Percentiles rank a stretch among this genome's conserved stretches.
These are phyloP conservation scores for Rousettus leschenaultii DNA, from an alignment of 2,113 vertebrate species.

Conservation along the genomic window DNA sequence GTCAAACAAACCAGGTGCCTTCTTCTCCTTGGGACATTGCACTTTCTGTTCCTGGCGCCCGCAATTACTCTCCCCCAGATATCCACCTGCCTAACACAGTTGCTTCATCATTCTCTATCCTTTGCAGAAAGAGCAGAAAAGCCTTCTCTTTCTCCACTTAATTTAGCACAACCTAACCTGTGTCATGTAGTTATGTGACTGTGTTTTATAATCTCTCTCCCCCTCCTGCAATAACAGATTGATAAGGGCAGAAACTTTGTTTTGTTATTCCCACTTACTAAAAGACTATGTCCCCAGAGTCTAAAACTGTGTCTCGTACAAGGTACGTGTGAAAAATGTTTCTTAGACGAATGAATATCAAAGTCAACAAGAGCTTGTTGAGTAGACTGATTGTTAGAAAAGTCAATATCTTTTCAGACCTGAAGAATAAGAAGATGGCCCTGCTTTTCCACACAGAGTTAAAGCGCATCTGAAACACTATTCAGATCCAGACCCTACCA, in stretches of 20 bases:
- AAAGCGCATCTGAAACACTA: not conserved
- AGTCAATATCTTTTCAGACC: not conserved
- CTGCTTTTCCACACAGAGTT: not conserved
- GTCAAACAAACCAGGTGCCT: not conserved
- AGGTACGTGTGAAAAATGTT: not conserved
- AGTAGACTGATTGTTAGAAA: not conserved
- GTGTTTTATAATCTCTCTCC: not conserved
- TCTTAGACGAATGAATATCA: not conserved
- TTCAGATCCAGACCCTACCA: not conserved
- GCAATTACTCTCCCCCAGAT: not conserved
- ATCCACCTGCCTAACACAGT: fast-evolving
- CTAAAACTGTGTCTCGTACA: not conserved
- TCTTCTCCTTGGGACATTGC: not conserved
- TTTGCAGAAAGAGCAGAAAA: not conserved
- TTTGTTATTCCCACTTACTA: not conserved
- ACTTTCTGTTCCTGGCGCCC: not conserved
- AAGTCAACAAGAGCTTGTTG: not conserved
- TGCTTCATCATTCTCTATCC: not conserved
- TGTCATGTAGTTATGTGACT: not conserved
- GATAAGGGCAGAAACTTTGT: not conserved
- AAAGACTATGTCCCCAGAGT: not conserved
- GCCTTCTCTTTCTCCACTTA: not conserved
- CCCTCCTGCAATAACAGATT: not conserved
- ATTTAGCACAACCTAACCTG: not conserved
- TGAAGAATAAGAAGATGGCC: not conserved